These are phyloP conservation scores for Jaculus jaculus DNA, from an alignment of 2,113 vertebrate species.

Conservation along the genomic window DNA sequence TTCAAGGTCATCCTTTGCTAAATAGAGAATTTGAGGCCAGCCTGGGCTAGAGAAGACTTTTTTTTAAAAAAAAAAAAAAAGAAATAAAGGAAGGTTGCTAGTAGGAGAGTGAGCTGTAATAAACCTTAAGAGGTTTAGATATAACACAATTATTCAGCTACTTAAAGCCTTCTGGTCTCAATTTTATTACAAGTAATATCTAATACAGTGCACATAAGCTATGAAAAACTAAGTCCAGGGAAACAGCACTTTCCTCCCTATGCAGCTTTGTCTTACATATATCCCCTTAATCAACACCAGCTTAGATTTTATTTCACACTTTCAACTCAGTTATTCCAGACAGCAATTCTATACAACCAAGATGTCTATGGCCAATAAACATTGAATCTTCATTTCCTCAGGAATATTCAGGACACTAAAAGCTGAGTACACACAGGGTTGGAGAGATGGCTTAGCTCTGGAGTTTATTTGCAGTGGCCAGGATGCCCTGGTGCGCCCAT, in stretches of 20 bases:
- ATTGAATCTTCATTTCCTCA: background rate
- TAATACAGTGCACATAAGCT: background rate
- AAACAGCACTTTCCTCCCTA: background rate
- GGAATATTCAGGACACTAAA: background rate
- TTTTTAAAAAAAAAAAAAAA: too few species aligned
- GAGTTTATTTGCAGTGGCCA: too few species aligned
- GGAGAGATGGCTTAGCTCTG: too few species aligned
- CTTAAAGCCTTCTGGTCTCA: conserved; percentile 30
- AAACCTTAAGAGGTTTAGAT: background rate
- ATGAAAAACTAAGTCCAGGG: background rate
- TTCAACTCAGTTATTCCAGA: conserved; percentile 29
- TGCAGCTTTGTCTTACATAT: background rate
- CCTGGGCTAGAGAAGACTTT: too few species aligned
- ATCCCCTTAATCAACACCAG: background rate
- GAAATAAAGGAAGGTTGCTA: background rate
- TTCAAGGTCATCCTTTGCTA: too few species aligned
- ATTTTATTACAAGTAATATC: conserved; percentile 42
- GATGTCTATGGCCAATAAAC: background rate
- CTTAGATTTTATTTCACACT: background rate
- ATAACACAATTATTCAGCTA: background rate
- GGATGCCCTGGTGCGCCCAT: too few species aligned
- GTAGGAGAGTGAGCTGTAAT: conserved; percentile 7
- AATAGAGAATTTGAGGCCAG: too few species aligned
- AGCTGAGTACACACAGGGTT: too few species aligned
- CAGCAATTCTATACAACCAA: conserved; percentile 18